A percentile compares a stretch with the other conserved stretches of the same genome.
Conservation (phyloP, 1,140 invertebrate species). For the Orchestia grillus region DNA sequence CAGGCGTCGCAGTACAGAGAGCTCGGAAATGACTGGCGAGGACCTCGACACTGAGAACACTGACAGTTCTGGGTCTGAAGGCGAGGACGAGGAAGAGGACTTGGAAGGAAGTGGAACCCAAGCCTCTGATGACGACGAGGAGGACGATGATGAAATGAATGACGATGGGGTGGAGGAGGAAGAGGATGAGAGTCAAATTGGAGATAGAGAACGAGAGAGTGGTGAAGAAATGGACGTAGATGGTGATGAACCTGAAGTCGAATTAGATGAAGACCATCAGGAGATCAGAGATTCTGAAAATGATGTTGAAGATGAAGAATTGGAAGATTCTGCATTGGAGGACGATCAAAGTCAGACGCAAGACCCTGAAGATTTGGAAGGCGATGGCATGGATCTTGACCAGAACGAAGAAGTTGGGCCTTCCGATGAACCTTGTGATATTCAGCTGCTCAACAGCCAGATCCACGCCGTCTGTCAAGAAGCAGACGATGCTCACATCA, state of each 20-base stretch:
- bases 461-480: constrained; percentile 38
- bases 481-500: neutral
- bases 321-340: neutral
- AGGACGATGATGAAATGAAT: constrained; percentile 61
- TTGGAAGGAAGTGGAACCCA: neutral
- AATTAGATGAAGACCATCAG: neutral
- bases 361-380: neutral
- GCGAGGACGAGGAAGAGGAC: neutral
- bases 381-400: neutral
- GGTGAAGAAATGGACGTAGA: constrained; percentile 18
- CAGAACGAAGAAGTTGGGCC: neutral
- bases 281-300: neutral
- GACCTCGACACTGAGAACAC: constrained; percentile 32
- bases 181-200: constrained; percentile 14
- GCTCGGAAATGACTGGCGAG: neutral
- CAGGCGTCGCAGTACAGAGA: neutral
- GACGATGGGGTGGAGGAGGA: constrained; percentile 51
- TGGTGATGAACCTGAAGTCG: neutral
- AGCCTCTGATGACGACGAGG: constrained; percentile 62
- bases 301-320: neutral
- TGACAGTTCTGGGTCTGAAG: constrained; percentile 20
- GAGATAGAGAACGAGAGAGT: constrained; percentile 18
- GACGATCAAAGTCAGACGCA: neutral
- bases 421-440: neutral
- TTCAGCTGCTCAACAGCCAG: neutral